Evolutionary conservation across 2,113 vertebrate species (phyloP), one percentile per base, ranked within the genome.

Genomic region (Embiotoca jacksoni): DNA sequence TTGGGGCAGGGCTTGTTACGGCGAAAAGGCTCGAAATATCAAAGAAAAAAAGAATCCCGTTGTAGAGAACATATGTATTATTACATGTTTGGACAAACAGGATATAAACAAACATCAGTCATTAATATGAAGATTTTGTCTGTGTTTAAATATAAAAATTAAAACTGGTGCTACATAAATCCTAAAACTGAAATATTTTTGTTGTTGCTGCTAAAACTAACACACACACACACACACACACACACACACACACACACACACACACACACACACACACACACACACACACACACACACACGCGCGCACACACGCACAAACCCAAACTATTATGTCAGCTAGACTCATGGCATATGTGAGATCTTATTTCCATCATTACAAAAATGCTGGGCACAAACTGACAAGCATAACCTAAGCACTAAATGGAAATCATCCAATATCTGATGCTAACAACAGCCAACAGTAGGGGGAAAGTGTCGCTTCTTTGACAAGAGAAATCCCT

Each of bases 381-480:
- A 90, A 92, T 91, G 86, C 90, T 75, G 84, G 89, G 91, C 85
- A 85, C 90, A 92, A 92, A 92, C 91, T 93, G 94, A 95, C 94
- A 94, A 92, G 89, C 92, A 93, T 89, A 94, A 92, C 93, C 92
- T 92, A 88, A 92, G 90, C 89, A 91, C 92, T 93, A 94, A 94
- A 95, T 94, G 92, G 92, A 94, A 95, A 92, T 93, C 92, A 91
- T 87, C 85, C 92, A 89, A 89, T 94, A 94, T 94, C 92, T 93
- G 93, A 93, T 94, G 90, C 89, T 89, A 92, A 92, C 92, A 92
- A 93, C 93, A 94, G 91, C 82, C 91, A 84, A 87, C 90, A 88
- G 78, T 88, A 70, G 67, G 47, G 70, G 80, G 80, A 69, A 84
- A 86, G 89, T 90, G 89, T 93, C 70, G 89, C 91, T 88, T 88